Conservation (phyloP, 2,113 vertebrate species). For the Atrichornis clamosus region DNA sequence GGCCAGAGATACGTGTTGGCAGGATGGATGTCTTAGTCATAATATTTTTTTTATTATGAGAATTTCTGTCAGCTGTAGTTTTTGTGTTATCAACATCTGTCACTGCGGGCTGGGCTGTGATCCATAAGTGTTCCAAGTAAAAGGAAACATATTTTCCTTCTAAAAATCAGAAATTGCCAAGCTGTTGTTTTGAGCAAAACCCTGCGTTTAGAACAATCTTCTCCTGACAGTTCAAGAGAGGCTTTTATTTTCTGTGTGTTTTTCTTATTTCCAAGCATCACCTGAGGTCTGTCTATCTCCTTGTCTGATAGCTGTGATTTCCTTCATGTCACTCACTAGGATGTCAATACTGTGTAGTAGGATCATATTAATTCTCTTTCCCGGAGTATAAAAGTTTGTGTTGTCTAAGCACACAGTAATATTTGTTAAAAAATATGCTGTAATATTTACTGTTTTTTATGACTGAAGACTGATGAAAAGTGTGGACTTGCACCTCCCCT, state of each 20-base stretch:
- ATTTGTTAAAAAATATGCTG: neutral
- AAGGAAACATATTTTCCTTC: slow-evolving; percentile 7
- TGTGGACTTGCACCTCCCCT: neutral
- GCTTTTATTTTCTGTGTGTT: neutral
- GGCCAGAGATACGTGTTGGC: neutral
- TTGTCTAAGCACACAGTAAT: neutral
- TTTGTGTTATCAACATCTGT: slow-evolving; percentile 6
- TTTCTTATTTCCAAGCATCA: slow-evolving; percentile 4
- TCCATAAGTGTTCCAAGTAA: neutral
- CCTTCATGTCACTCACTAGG: neutral
- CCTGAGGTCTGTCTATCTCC: neutral
- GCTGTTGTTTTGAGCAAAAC: neutral
- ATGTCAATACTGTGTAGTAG: neutral
- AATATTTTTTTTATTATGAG: neutral
- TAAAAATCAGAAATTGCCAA: slow-evolving; percentile 16
- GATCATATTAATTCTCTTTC: neutral
- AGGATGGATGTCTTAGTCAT: neutral
- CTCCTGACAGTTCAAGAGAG: neutral
- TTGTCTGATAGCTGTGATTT: neutral
- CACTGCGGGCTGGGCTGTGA: neutral
- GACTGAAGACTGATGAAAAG: neutral
- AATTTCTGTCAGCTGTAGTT: slow-evolving; percentile 5
- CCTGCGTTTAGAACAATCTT: neutral
- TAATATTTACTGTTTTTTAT: neutral
- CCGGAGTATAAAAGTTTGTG: neutral